Conservation (phyloP, 2,888 invertebrate genomes). For the Protula sp. region DNA sequence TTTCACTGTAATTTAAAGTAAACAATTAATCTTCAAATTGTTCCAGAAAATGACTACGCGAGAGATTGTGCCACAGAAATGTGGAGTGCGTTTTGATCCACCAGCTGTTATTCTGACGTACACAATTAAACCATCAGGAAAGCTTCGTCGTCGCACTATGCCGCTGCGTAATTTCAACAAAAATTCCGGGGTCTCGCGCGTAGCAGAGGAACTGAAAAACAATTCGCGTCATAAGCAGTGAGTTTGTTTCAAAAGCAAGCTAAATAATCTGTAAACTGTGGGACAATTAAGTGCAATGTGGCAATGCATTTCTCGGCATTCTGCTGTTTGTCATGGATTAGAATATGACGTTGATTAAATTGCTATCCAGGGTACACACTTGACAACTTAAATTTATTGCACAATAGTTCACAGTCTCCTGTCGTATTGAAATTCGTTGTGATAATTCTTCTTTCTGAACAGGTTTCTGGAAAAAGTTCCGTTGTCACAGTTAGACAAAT, state of each 20-base stretch:
- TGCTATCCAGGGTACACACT: too few species aligned
- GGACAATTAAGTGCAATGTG: too few species aligned
- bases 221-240: constrained; percentile 51
- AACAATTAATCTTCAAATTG: not conserved
- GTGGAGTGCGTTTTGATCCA: constrained; percentile 52
- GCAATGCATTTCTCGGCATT: too few species aligned
- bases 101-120: constrained; percentile 51
- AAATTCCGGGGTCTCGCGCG: constrained; percentile 44
- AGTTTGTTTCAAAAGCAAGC: too few species aligned
- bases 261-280: too few species aligned
- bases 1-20: not conserved
- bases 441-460: too few species aligned
- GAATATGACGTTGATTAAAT: too few species aligned
- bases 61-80: constrained; percentile 28
- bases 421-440: too few species aligned
- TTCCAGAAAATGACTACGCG: not conserved
- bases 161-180: constrained; percentile 55
- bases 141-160: constrained; percentile 48
- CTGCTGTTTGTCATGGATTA: too few species aligned
- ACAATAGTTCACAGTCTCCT: too few species aligned
- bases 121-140: constrained; percentile 5
- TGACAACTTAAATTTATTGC: too few species aligned
- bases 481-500: constrained; percentile 52
- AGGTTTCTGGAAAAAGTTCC: constrained; percentile 51
- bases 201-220: constrained; percentile 45